A percentile compares a stretch with the other conserved stretches of the same genome.
These are phyloP conservation scores for Oligia fasciuncula DNA, from an alignment of 2,888 invertebrate species.

Conservation along the genomic window DNA sequence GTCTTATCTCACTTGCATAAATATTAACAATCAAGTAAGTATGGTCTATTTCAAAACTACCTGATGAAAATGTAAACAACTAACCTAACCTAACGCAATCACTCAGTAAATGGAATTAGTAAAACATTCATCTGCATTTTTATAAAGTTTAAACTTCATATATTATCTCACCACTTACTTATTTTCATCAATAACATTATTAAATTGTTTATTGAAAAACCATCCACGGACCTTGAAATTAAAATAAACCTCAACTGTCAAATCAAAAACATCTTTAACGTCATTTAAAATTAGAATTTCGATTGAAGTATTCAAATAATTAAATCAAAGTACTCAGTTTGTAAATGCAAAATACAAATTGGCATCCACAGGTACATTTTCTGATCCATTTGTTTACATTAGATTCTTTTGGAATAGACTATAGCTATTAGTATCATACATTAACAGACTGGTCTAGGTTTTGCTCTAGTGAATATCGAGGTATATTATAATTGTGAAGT, in stretches of 20 bases:
- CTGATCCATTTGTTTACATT: background rate
- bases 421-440: background rate
- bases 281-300: background rate
- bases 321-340: background rate
- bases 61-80: background rate
- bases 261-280: background rate
- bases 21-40: background rate
- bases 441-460: constrained; percentile 21
- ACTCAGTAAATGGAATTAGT: background rate
- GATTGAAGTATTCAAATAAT: background rate
- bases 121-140: background rate
- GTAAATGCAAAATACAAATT: background rate
- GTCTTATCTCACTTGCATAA: constrained; percentile 19
- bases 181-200: background rate
- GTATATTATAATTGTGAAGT: background rate
- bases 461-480: constrained; percentile 13
- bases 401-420: background rate
- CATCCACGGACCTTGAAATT: background rate
- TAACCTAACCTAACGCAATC: too few relatives aligned
- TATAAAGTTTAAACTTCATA: background rate
- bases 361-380: background rate
- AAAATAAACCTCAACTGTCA: background rate
- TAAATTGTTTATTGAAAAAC: background rate
- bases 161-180: background rate
- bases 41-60: background rate